Evolutionary conservation across 2,797 vertebrate species (phyloP), one percentile per base, ranked within the genome.

Genomic region (Acanthopagrus latus): DNA sequence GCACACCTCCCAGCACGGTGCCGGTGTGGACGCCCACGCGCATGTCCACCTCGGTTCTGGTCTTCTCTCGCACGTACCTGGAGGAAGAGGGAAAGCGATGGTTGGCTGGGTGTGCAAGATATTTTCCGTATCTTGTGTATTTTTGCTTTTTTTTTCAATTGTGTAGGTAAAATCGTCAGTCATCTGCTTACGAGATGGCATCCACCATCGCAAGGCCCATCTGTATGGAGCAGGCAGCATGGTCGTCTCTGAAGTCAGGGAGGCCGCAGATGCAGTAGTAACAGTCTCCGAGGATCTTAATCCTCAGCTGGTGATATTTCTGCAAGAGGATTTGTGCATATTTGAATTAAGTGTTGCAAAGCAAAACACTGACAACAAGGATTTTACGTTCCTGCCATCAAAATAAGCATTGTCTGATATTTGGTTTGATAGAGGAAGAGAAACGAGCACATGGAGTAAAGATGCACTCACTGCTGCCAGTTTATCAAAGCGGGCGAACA

Each of bases 251-350:
- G 90, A 95, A 98, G 88, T 98, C 97, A 0, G 98, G 98, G 74
- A 99, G 95, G 29, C 97, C 98, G 7, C 97, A 99, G 91, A 99
- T 99, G 81, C 98, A 99, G 90, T 99, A 99, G 87, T 99, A 99
- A 71, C 98, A 99, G 92, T 99, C 98, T 0, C 98, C 97, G 48
- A 99, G 93, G 88, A 99, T 99, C 95, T 99, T 99, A 81, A 99
- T 99, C 48, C 97, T 95, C 76, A 99, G 84, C 80, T 99, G 97
- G 85, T 98, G 96, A 88, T 98, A 92, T 91, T 96, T 93, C 97
- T 99, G 93, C 25, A 67, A 65, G 56, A 72, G 3, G 54, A 38
- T 6, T 10, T 6, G 21, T 29, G 0, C 3, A 14, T 11, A 54
- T 25, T 57, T 48, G n/a, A 25, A 38, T 25, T 7, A 54, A 55